These are phyloP conservation scores for Lithophane ornitopus DNA, from an alignment of 2,888 invertebrate species.

Conservation along the genomic window DNA sequence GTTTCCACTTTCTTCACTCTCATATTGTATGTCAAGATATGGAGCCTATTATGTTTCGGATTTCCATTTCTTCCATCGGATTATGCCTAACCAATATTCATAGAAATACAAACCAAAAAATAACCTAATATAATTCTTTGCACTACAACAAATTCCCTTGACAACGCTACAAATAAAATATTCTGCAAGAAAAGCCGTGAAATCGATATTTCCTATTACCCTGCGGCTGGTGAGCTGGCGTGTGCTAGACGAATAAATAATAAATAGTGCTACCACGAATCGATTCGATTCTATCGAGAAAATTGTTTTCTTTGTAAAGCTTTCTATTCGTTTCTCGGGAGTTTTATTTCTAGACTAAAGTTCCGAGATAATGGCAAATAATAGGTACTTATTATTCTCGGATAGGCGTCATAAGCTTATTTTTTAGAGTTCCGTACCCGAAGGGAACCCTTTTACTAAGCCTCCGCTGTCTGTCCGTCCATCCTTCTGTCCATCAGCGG, in stretches of 20 bases:
- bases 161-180: constrained; percentile 38
- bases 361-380: neutral
- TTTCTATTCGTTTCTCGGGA: constrained; percentile 7
- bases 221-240: constrained; percentile 41
- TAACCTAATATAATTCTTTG: constrained; percentile 14
- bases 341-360: neutral
- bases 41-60: neutral
- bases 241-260: constrained; percentile 73
- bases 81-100: constrained; percentile 27
- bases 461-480: too few species aligned
- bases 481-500: too few species aligned
- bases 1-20: too few species aligned
- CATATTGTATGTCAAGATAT: too few species aligned
- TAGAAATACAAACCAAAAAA: constrained; percentile 14
- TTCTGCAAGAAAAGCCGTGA: constrained; percentile 37
- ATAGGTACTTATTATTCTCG: neutral
- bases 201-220: constrained; percentile 74
- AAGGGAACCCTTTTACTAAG: too few species aligned
- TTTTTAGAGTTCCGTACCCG: neutral
- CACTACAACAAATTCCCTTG: constrained; percentile 26
- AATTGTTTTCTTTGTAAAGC: constrained; percentile 39
- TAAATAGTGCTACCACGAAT: constrained; percentile 60
- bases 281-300: constrained; percentile 32
- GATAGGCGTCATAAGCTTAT: neutral
- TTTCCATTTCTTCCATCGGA: neutral